Evolutionary conservation across 2,113 vertebrate species (phyloP).

Genomic region (Siniperca knerii): DNA sequence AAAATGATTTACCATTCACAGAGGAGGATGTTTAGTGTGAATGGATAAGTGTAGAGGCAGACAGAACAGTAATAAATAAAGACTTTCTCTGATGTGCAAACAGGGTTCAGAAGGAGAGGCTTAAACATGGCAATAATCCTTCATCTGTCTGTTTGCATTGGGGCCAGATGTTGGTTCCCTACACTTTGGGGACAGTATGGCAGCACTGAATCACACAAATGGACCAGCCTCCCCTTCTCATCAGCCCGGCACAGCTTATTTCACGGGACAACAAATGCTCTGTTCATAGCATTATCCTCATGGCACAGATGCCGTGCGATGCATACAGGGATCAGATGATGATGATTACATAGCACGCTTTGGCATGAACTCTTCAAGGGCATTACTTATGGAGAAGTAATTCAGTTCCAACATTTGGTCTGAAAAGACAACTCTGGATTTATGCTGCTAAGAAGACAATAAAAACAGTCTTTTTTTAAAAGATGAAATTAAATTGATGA

Average conservation of each 20-base stretch:
- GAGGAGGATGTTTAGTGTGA: constrained; percentile 21
- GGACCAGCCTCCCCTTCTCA: constrained; percentile 48
- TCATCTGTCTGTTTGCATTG: constrained; percentile 75
- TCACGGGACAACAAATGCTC: constrained; percentile 60
- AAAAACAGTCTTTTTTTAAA: constrained; percentile 5
- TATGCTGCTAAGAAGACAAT: constrained; percentile 18
- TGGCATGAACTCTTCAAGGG: constrained; percentile 44
- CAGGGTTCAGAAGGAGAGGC: constrained; percentile 64
- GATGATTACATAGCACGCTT: constrained; percentile 39
- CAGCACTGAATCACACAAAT: constrained; percentile 72
- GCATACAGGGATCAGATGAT: constrained; percentile 40
- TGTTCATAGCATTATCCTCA: constrained; percentile 62
- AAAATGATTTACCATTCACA: constrained; percentile 22
- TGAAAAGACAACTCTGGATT: constrained; percentile 26
- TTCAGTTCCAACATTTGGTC: constrained; percentile 11
- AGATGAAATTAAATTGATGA: constrained; percentile 69
- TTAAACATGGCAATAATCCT: constrained; percentile 78
- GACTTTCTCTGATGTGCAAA: constrained; percentile 55
- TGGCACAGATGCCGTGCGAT: constrained; percentile 67
- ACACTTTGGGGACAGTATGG: constrained; percentile 66
- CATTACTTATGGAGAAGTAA: constrained; percentile 44
- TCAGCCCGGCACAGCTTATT: constrained; percentile 57
- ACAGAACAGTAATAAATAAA: constrained; percentile 51
- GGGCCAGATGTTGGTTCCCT: constrained; percentile 75
- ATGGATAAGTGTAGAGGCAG: constrained; percentile 23